Percentiles rank a stretch among this genome's conserved stretches.
Conservation (phyloP, 2,113 vertebrate genomes). For the Mixornis gularis region DNA sequence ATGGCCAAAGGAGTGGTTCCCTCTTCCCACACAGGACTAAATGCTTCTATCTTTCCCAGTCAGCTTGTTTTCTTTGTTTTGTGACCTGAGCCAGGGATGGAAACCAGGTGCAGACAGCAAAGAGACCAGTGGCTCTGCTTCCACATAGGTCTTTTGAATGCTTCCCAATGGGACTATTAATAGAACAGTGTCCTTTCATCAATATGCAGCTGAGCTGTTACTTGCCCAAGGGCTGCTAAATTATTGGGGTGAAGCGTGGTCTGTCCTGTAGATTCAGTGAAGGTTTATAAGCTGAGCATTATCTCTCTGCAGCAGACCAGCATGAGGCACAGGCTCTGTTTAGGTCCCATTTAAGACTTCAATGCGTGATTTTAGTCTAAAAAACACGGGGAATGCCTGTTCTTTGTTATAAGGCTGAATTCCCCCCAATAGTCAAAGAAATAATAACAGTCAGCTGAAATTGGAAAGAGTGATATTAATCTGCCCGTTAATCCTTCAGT, state of each 20-base stretch:
- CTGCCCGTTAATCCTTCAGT: not conserved
- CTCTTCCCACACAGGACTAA: not conserved
- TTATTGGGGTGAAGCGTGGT: not conserved
- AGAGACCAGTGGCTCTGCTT: not conserved
- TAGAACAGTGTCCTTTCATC: not conserved
- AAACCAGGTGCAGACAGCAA: constrained; percentile 4
- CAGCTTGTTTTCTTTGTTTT: not conserved
- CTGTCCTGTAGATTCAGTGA: not conserved
- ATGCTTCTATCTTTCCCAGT: not conserved
- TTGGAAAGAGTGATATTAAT: not conserved
- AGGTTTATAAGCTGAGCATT: not conserved
- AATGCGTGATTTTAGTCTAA: not conserved
- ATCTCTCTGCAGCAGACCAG: not conserved
- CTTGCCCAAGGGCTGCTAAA: not conserved
- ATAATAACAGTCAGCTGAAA: constrained; percentile 2
- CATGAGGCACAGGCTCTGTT: not conserved
- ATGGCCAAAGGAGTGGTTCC: not conserved
- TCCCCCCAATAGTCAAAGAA: not conserved
- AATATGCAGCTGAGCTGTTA: not conserved
- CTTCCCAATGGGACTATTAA: not conserved
- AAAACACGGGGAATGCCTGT: not conserved
- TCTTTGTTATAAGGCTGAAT: not conserved
- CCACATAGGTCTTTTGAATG: not conserved
- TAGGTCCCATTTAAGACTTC: not conserved
- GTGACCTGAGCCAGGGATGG: not conserved